Evolutionary conservation across 2,113 vertebrate genomes (phyloP).

Genomic region (Recurvirostra avosetta): DNA sequence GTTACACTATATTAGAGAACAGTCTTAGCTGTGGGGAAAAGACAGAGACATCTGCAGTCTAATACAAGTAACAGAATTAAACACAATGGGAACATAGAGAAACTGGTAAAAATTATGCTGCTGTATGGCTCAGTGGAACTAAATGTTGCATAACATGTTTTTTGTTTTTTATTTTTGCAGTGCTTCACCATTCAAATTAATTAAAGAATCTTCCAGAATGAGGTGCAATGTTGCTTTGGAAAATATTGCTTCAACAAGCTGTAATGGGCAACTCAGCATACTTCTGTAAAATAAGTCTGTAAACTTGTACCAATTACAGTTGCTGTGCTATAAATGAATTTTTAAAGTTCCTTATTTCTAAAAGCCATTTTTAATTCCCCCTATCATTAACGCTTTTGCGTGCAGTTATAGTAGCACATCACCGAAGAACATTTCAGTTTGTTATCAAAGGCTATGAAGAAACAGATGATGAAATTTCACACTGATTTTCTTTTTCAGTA

Average conservation of each 20-base stretch:
- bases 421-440: background rate
- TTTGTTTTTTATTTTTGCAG: constrained; percentile 40
- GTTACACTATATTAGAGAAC: constrained; percentile 34
- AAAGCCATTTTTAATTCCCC: background rate
- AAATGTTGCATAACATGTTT: constrained; percentile 58
- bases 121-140: constrained; percentile 44
- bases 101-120: constrained; percentile 49
- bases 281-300: background rate
- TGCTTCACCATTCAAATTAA: constrained; percentile 52
- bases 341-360: background rate
- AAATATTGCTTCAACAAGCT: background rate
- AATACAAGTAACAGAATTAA: constrained; percentile 37
- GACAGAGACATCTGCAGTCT: constrained; percentile 54
- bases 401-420: background rate
- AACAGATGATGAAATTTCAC: constrained; percentile 7
- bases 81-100: constrained; percentile 42
- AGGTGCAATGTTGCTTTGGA: constrained; percentile 22
- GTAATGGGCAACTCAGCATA: background rate
- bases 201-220: constrained; percentile 54
- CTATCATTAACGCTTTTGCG: background rate
- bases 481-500: background rate
- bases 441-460: background rate
- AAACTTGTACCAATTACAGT: background rate
- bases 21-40: constrained; percentile 50
- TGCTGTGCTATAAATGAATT: background rate